phyloP scores from a whole-genome alignment of 1,140 invertebrate species.

The Lerema accius region DNA sequence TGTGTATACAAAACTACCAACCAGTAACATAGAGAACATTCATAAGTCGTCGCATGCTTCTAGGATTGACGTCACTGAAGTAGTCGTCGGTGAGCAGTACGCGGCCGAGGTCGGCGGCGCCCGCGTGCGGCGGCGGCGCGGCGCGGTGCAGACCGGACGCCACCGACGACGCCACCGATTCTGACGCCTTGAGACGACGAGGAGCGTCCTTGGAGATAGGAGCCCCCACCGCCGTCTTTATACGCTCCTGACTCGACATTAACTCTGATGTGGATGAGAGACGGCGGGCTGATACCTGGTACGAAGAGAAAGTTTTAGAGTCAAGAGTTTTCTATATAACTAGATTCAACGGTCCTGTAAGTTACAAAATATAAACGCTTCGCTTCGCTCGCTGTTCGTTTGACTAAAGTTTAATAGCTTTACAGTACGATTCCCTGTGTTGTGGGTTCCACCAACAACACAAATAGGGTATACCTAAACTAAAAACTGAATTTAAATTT shows the following conservation, averaged over 20 bases:
- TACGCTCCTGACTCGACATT: constrained; percentile 89
- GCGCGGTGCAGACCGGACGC: constrained; percentile 92
- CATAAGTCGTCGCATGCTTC: constrained; percentile 97
- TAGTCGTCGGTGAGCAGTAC: constrained; percentile 97
- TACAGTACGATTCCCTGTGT: too few species aligned
- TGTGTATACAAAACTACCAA: constrained; percentile 60
- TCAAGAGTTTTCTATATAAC: too few species aligned
- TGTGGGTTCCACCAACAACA: too few species aligned
- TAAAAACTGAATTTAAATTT: too few species aligned
- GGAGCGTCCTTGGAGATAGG: constrained; percentile 55
- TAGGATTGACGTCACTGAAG: constrained; percentile 98
- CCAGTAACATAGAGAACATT: constrained; percentile 98
- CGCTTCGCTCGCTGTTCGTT: too few species aligned
- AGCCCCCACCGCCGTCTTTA: constrained; percentile 41
- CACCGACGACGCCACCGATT: constrained; percentile 94
- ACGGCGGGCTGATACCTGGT: constrained; percentile 86
- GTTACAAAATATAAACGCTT: too few species aligned
- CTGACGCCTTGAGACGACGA: constrained; percentile 90
- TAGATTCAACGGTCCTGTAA: too few species aligned
- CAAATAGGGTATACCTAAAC: too few species aligned
- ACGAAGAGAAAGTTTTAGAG: too few species aligned
- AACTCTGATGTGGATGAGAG: constrained; percentile 91
- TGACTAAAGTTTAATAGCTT: too few species aligned
- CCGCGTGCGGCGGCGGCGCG: constrained; percentile 72
- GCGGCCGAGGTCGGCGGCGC: constrained; percentile 78